phyloP scores from a whole-genome alignment of 2,797 vertebrate genomes.

The Argentina silus region DNA sequence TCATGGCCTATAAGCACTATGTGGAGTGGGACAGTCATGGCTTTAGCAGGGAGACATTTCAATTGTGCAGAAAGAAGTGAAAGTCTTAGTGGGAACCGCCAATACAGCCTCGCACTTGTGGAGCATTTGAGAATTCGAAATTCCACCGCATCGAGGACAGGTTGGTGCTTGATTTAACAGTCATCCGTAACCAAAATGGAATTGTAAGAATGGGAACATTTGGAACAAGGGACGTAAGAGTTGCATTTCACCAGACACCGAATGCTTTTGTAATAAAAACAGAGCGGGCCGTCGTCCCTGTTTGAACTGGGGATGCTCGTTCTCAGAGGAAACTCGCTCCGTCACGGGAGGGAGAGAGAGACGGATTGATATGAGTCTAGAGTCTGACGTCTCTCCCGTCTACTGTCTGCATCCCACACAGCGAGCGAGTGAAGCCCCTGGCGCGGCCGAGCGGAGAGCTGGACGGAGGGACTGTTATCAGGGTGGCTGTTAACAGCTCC shows the following conservation, averaged over 20 bases:
- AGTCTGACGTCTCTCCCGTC: conserved; percentile 40
- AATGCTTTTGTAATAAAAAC: too few relatives aligned
- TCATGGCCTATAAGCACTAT: neutral
- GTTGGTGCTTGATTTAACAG: too few relatives aligned
- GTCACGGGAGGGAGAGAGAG: conserved; percentile 23
- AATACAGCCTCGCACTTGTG: neutral
- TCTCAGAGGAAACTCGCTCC: conserved; percentile 15
- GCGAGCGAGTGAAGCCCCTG: conserved; percentile 37
- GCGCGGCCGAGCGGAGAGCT: conserved; percentile 42
- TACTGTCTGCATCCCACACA: conserved; percentile 65
- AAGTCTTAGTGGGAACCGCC: neutral
- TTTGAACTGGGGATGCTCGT: neutral
- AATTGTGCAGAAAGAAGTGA: conserved; percentile 8
- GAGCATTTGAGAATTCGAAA: neutral
- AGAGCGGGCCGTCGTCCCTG: neutral
- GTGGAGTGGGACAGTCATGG: conserved; percentile 1
- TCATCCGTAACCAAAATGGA: too few relatives aligned
- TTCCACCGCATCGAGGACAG: neutral
- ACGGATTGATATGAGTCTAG: conserved; percentile 44
- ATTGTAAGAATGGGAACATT: too few relatives aligned
- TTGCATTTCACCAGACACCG: too few relatives aligned
- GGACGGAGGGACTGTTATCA: conserved; percentile 54
- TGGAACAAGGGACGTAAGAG: too few relatives aligned
- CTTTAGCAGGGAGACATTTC: conserved; percentile 4
- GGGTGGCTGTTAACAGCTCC: conserved; percentile 62